phyloP scores from a whole-genome alignment of 2,888 invertebrate genomes.

The Arrhopalites spinosus region DNA sequence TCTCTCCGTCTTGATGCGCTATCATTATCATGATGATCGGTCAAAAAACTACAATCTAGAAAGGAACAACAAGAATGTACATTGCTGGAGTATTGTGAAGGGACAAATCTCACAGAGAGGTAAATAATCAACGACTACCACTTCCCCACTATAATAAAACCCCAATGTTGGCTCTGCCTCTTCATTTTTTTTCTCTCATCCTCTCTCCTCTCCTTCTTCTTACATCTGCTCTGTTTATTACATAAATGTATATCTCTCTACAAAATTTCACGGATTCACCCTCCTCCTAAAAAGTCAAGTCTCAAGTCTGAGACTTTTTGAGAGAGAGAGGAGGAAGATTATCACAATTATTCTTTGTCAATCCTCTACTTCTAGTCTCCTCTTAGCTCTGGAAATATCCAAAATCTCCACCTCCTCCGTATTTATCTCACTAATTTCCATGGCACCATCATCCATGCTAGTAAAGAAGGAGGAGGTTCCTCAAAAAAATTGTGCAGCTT shows the following conservation, averaged over 20 bases:
- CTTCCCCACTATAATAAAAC: neutral
- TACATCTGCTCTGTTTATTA: neutral
- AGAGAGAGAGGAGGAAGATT: neutral
- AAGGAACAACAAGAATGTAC: neutral
- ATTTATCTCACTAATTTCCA: constrained; percentile 20
- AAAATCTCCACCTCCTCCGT: neutral
- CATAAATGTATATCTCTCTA: neutral
- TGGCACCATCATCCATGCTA: neutral
- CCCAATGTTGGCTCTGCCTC: neutral
- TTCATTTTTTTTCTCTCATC: too few species aligned
- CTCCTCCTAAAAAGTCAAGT: neutral
- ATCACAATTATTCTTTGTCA: constrained; percentile 19
- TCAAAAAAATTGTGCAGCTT: neutral
- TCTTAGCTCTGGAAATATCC: neutral
- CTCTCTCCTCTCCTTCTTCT: too few species aligned
- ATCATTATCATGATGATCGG: constrained; percentile 16
- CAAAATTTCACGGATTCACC: neutral
- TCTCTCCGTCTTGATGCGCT: too few species aligned
- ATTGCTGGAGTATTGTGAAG: neutral
- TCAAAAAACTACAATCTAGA: neutral
- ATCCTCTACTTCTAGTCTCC: neutral
- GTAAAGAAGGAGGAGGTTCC: neutral
- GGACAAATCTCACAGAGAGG: neutral
- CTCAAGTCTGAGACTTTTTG: neutral
- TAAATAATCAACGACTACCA: constrained; percentile 8